A percentile compares a stretch with the other conserved stretches of the same genome.
Conservation (phyloP, 2,888 invertebrate species). For the Mylabris sibirica region DNA sequence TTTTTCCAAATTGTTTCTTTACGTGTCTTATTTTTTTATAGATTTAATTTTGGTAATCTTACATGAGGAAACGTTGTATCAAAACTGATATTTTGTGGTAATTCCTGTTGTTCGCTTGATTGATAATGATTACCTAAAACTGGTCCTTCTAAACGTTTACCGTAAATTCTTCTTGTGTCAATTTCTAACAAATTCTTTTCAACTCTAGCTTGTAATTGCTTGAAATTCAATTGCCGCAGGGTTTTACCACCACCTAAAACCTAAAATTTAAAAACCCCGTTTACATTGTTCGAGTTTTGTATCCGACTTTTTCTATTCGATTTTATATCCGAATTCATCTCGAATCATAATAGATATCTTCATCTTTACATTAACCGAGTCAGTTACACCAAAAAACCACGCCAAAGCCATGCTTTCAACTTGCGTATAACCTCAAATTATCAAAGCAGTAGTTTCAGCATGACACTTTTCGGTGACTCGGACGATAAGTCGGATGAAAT, state of each 20-base stretch:
- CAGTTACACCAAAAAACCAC: no score
- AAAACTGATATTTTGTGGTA: slow-evolving; percentile 62
- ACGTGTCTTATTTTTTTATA: background rate
- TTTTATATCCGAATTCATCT: no score
- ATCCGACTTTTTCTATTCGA: no score
- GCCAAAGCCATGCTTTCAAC: no score
- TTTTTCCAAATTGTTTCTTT: background rate
- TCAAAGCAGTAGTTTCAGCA: no score
- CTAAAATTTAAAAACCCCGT: slow-evolving; percentile 42
- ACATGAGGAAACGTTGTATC: slow-evolving; percentile 70
- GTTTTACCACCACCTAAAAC: slow-evolving; percentile 54
- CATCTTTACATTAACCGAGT: no score
- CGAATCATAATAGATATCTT: no score
- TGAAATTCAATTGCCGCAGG: slow-evolving; percentile 63
- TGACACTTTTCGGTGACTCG: no score
- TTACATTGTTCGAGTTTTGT: no score
- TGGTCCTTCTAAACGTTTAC: slow-evolving; percentile 65
- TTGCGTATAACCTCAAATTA: no score
- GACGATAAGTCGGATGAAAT: no score
- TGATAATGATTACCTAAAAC: slow-evolving; percentile 68
- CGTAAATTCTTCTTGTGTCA: slow-evolving; percentile 64
- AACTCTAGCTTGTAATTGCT: slow-evolving; percentile 63
- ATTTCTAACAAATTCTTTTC: slow-evolving; percentile 57
- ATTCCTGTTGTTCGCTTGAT: slow-evolving; percentile 57
- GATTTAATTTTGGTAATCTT: slow-evolving; percentile 27